A percentile compares a stretch with the other conserved stretches of the same genome.
These are phyloP conservation scores for Corbicula japonica DNA, from an alignment of 2,888 invertebrate genomes.

Conservation along the genomic window DNA sequence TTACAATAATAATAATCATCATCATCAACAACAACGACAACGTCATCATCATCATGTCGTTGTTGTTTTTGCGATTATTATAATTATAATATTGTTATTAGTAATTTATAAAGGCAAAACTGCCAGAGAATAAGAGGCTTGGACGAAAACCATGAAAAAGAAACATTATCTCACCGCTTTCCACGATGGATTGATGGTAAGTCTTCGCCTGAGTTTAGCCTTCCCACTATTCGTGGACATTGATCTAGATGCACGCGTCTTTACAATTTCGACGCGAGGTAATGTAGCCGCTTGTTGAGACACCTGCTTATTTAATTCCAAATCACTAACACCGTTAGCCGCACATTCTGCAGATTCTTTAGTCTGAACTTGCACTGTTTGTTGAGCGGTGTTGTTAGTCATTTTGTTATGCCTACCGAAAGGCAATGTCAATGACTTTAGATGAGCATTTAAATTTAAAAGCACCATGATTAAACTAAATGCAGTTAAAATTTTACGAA, in stretches of 20 bases:
- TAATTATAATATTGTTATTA: no score
- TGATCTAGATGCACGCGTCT: conserved; percentile 12
- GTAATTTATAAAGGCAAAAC: no score
- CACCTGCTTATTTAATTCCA: no score
- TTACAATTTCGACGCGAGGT: no score
- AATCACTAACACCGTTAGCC: no score
- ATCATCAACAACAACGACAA: not conserved
- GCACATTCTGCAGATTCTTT: no score
- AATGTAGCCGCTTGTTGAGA: no score
- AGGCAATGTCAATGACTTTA: conserved; percentile 36
- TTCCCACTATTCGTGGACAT: conserved; percentile 23
- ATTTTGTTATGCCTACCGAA: conserved; percentile 26
- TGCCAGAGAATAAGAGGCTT: no score
- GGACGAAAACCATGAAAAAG: not conserved
- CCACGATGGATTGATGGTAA: conserved; percentile 60
- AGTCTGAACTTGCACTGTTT: no score
- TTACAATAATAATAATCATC: not conserved
- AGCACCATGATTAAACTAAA: conserved; percentile 34
- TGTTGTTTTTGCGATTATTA: no score
- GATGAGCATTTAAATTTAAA: conserved; percentile 29
- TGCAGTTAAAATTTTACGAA: not conserved
- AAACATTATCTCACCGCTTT: conserved; percentile 50
- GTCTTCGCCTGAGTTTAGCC: conserved; percentile 41
- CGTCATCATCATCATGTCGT: no score
- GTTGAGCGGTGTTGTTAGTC: no score